phyloP scores from a whole-genome alignment of 2,888 invertebrate genomes.

The Polydrusus tereticollis region DNA sequence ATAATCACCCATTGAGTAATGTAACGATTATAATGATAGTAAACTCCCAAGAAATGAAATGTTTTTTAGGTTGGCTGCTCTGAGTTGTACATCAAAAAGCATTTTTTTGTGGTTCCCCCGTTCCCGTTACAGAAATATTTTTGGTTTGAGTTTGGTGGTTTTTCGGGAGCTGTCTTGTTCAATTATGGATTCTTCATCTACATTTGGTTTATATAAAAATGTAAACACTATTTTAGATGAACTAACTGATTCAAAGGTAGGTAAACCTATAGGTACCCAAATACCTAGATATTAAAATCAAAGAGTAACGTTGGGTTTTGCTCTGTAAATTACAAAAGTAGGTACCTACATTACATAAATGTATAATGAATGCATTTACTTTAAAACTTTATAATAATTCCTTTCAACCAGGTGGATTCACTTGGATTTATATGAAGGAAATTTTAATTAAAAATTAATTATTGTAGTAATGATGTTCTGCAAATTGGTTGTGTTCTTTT shows the following conservation, averaged over 20 bases:
- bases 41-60: not conserved
- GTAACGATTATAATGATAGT: not conserved
- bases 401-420: too few relatives aligned
- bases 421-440: too few relatives aligned
- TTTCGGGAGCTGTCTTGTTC: not conserved
- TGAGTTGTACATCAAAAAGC: not conserved
- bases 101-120: not conserved
- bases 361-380: too few relatives aligned
- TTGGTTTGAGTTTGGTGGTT: not conserved
- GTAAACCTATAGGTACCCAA: not conserved
- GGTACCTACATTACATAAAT: too few relatives aligned
- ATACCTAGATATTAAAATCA: too few relatives aligned
- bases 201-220: constrained; percentile 24
- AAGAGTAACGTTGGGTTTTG: too few relatives aligned
- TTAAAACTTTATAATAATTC: too few relatives aligned
- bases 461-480: too few relatives aligned
- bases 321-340: too few relatives aligned
- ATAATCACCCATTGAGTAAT: too few relatives aligned
- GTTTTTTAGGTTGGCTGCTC: not conserved
- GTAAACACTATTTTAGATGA: constrained; percentile 17
- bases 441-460: too few relatives aligned
- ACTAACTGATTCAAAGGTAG: not conserved
- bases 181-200: constrained; percentile 18
- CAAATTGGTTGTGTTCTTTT: too few relatives aligned
- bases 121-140: not conserved